Percentiles rank a stretch among this genome's conserved stretches.
phyloP scores from a whole-genome alignment of 2,888 invertebrate genomes.

The Brachyptera putata region DNA sequence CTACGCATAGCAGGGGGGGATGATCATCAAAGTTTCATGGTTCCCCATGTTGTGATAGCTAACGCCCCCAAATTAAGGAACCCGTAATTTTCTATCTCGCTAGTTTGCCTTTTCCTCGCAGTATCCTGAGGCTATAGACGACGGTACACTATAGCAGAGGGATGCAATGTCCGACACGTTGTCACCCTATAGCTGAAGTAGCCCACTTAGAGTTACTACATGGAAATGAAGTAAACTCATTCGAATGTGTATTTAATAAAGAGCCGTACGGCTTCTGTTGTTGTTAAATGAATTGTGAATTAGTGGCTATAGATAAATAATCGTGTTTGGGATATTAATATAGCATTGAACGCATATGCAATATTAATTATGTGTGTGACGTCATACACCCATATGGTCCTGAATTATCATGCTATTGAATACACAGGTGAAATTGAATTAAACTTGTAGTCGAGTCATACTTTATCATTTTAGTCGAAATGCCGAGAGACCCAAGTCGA shows the following conservation, averaged over 20 bases:
- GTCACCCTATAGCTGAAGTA: not conserved
- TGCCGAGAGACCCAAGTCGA: no score
- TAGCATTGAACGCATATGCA: no score
- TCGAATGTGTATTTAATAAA: slow-evolving; percentile 30
- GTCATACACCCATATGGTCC: no score
- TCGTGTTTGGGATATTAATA: no score
- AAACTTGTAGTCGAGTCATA: no score
- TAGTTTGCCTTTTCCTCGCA: slow-evolving; percentile 1
- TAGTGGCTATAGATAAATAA: not conserved
- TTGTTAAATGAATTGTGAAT: slow-evolving; percentile 21
- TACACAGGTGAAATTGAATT: no score
- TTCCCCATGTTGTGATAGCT: slow-evolving; percentile 30
- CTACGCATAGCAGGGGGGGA: slow-evolving; percentile 1
- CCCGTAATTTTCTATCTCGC: slow-evolving; percentile 28
- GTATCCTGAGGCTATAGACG: not conserved
- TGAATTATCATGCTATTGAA: no score
- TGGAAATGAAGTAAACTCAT: slow-evolving; percentile 27
- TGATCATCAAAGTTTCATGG: slow-evolving; percentile 34
- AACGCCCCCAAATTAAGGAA: slow-evolving; percentile 30
- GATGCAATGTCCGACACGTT: no score
- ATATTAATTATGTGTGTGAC: no score
- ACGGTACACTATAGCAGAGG: not conserved
- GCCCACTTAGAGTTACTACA: slow-evolving; percentile 1
- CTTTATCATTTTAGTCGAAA: no score
- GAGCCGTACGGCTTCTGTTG: slow-evolving; percentile 18